These are phyloP conservation scores for Notodonta ziczac DNA, from an alignment of 2,888 invertebrate species.

Conservation along the genomic window DNA sequence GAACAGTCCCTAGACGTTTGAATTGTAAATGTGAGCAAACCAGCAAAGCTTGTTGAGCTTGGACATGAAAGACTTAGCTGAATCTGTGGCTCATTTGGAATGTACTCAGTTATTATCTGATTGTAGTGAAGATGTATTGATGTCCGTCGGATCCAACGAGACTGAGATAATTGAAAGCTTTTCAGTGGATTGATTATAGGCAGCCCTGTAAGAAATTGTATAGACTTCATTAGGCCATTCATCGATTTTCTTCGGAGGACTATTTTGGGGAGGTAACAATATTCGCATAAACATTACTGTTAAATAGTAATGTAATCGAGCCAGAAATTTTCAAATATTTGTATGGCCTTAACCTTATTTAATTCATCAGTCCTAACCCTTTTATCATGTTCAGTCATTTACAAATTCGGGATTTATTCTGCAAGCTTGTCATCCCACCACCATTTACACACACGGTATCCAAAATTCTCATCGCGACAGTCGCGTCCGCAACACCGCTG, in stretches of 20 bases:
- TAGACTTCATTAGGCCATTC: background rate
- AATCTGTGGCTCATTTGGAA: background rate
- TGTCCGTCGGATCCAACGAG: slow-evolving; percentile 6
- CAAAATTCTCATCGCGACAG: slow-evolving; percentile 3
- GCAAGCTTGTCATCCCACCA: background rate
- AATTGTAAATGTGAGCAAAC: background rate
- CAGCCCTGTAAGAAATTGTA: slow-evolving; percentile 2
- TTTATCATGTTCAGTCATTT: background rate
- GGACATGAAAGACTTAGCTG: background rate
- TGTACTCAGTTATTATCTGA: slow-evolving; percentile 1
- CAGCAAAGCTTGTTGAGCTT: background rate
- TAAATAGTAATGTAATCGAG: too few species aligned
- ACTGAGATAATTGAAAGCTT: slow-evolving; percentile 10
- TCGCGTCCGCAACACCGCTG: slow-evolving; percentile 18
- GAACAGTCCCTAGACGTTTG: background rate
- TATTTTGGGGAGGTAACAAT: background rate
- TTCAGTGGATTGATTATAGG: background rate
- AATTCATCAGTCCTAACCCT: background rate
- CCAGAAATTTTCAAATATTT: too few species aligned
- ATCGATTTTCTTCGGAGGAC: background rate
- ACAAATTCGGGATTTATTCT: background rate
- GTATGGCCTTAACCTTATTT: too few species aligned
- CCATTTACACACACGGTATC: background rate
- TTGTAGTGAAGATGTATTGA: slow-evolving; percentile 7
- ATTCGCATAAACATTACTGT: too few species aligned